These are phyloP conservation scores for Esox niger DNA, from an alignment of 2,113 vertebrate genomes.

Conservation along the genomic window DNA sequence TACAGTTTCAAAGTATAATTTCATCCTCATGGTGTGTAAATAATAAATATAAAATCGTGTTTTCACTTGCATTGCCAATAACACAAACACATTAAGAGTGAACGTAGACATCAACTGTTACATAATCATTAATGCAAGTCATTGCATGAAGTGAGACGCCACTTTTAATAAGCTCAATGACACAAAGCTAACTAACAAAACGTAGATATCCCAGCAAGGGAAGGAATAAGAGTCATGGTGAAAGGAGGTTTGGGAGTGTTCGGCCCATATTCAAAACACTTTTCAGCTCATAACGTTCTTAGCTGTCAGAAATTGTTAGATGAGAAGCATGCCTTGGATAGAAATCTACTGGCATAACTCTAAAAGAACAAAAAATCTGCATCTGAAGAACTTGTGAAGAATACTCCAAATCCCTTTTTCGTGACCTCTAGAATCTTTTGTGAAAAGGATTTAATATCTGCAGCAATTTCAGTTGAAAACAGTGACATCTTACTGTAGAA, in stretches of 20 bases:
- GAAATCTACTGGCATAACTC: slow-evolving; percentile 15
- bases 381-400: slow-evolving; percentile 22
- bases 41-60: too few relatives aligned
- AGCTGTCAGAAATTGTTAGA: slow-evolving; percentile 25
- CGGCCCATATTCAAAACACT: slow-evolving; percentile 1
- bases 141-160: too few relatives aligned
- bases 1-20: too few relatives aligned
- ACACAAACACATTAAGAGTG: too few relatives aligned
- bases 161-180: too few relatives aligned
- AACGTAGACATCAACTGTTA: too few relatives aligned
- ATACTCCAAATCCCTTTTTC: background rate
- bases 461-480: slow-evolving; percentile 1
- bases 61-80: too few relatives aligned
- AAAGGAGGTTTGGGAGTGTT: slow-evolving; percentile 3
- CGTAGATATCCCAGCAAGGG: background rate
- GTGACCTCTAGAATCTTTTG: background rate
- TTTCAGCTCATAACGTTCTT: slow-evolving; percentile 33
- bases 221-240: slow-evolving; percentile 8
- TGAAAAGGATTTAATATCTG: background rate
- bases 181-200: background rate
- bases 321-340: slow-evolving; percentile 21
- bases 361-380: slow-evolving; percentile 16
- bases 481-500: too few relatives aligned
- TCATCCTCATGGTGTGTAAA: too few relatives aligned
- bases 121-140: too few relatives aligned